Evolutionary conservation across 37 sponge, comb jelly and placozoan genomes (phyloP), one percentile per base, ranked within the genome.

Genomic region (Oscarella lobularis): DNA sequence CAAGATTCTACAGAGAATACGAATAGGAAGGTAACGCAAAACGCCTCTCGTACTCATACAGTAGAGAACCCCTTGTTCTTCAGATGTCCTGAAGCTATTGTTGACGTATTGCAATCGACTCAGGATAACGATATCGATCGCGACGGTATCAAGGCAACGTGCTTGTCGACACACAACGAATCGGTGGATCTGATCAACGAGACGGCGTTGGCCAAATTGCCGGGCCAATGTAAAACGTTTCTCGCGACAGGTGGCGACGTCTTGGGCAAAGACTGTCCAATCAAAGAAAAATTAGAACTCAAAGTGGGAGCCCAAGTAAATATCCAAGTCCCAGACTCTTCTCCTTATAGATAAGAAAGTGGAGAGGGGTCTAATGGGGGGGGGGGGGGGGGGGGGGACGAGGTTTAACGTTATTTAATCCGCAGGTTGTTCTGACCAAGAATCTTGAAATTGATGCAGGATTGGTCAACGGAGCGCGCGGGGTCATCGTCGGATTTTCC

Each of bases 391-490:
- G n/a, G n/a, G n/a, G n/a, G n/a, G n/a, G n/a, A n/a, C n/a, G n/a
- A n/a, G n/a, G n/a, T n/a, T n/a, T n/a, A n/a, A n/a, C n/a, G n/a
- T n/a, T n/a, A n/a, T n/a, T n/a, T n/a, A n/a, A n/a, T n/a, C n/a
- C n/a, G 5, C 75, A 88, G 89, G 93, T 92, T 34, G 88, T 92
- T 89, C 76, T 92, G 35, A 67, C 82, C 1, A 92, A 86, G 81
- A 92, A 92, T 66, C 81, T 81, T 29, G 79, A 85, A 68, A 83
- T 92, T 2, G 66, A 66, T 2, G 37, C 72, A 29, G 86, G 89
- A 2, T 79, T 92, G 66, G 93, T 92, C 1, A 92, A 92, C 73
- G 93, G 93, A 31, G 93, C 93, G 29, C 78, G 93, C 33, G 93
- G 93, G 31, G 76, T 92, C 31, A 80, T 92, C 38, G 83, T 78